Conservation (phyloP, 2,888 invertebrate genomes). For the Melinaea marsaeus region DNA sequence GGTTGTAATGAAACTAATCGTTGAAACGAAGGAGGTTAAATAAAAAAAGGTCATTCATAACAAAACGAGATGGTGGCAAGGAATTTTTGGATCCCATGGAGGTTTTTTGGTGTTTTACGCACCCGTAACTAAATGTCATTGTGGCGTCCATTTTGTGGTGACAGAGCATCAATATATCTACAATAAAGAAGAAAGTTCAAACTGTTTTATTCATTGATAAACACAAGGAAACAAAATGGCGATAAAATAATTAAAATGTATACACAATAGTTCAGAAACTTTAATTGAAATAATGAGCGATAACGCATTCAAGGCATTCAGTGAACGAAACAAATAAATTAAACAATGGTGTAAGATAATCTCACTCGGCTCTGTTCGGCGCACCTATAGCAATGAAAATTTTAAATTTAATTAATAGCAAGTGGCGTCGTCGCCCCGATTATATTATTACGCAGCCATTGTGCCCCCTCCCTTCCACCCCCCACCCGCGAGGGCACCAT, state of each 20-base stretch:
- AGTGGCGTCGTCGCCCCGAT: conserved; percentile 68
- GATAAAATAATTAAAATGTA: conserved; percentile 1
- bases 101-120: conserved; percentile 59
- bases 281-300: conserved; percentile 4
- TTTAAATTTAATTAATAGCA: conserved; percentile 76
- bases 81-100: conserved; percentile 67
- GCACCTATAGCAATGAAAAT: conserved; percentile 60
- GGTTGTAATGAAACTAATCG: conserved; percentile 41
- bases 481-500: background rate
- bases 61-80: conserved; percentile 49
- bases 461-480: conserved; percentile 41
- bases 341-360: conserved; percentile 32
- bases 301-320: conserved; percentile 22
- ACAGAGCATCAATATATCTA: conserved; percentile 45
- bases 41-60: conserved; percentile 52
- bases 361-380: conserved; percentile 36
- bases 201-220: too few species aligned
- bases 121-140: conserved; percentile 67
- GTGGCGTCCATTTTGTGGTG: conserved; percentile 46
- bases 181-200: too few species aligned
- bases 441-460: conserved; percentile 70
- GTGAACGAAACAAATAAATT: conserved; percentile 31
- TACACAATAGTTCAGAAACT: conserved; percentile 4
- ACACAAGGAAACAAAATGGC: background rate
- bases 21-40: conserved; percentile 42